phyloP scores from a whole-genome alignment of 2,888 invertebrate genomes.

The Apamea sordens region DNA sequence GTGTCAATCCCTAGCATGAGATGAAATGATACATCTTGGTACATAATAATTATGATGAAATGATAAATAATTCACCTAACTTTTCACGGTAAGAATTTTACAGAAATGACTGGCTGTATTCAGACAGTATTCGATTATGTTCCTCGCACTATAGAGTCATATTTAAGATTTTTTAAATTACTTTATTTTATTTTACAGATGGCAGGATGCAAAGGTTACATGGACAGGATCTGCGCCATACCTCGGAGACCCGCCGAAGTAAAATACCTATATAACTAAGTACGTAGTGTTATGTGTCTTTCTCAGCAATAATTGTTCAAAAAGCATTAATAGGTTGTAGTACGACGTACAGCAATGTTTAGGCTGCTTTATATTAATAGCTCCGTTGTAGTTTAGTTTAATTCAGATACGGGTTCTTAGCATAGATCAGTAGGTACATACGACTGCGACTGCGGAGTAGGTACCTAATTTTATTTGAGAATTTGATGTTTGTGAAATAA shows the following conservation, averaged over 20 bases:
- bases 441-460: accelerated
- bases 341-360: neutral
- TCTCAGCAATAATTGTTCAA: neutral
- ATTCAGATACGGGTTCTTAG: neutral
- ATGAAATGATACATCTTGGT: too few species aligned
- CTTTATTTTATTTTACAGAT: constrained; percentile 84
- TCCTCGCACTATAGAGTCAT: neutral
- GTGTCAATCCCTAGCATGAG: too few species aligned
- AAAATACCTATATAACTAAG: constrained; percentile 12
- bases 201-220: constrained; percentile 94
- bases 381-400: neutral
- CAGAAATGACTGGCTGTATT: too few species aligned
- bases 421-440: too few species aligned
- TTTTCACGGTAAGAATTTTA: too few species aligned
- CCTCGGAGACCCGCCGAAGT: constrained; percentile 81
- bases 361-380: neutral
- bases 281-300: neutral
- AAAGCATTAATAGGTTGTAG: constrained; percentile 9
- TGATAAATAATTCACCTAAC: too few species aligned
- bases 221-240: constrained; percentile 91
- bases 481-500: neutral
- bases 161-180: too few species aligned
- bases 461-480: neutral
- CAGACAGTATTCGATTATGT: neutral
- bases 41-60: too few species aligned